Evolutionary conservation across 2,113 vertebrate species (phyloP), one percentile per base, ranked within the genome.

Genomic region (Malurus cyaneus): DNA sequence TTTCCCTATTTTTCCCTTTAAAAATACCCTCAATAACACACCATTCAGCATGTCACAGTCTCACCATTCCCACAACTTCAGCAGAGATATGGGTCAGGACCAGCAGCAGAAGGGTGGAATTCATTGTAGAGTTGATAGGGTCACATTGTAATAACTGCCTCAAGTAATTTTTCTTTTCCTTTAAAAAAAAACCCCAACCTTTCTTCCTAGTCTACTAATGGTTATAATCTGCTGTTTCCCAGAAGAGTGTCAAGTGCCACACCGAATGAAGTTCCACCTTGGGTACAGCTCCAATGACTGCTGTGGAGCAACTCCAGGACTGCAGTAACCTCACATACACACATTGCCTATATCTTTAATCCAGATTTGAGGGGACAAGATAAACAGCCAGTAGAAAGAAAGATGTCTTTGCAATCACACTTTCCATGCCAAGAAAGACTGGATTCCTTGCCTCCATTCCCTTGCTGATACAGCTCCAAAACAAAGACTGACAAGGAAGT

Each of bases 31-130:
- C 57, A 79, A 31, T 29, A 91, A 62, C 73, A 74, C 88, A 84
- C 80, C 77, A 90, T 90, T 93, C 94, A 92, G 88, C 88, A 90
- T 83, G 83, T 95, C 83, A 86, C 85, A 92, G 78, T 77, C 90
- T 95, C 93, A 86, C 88, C 72, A 80, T 67, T 95, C 77, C 88
- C 78, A 86, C 69, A 70, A 53, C 60, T 86, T 90, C 82, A 86
- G 71, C 79, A 92, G 85, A 95, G 32, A 79, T 74, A 93, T 25
- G 49, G 80, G 82, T 77, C 76, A 77, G 86, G 80, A 94, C 82
- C 88, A 90, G 67, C 70, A 80, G 64, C 0, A 4, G 87, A 89
- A 92, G 69, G 64, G 49, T 88, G 80, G 46, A 93, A 92, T 89
- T 77, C 53, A 60, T 9, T 60, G 62, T 57, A 83, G 59, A 93